phyloP scores from a whole-genome alignment of 2,888 invertebrate genomes.

The Euplagia quadripunctaria region DNA sequence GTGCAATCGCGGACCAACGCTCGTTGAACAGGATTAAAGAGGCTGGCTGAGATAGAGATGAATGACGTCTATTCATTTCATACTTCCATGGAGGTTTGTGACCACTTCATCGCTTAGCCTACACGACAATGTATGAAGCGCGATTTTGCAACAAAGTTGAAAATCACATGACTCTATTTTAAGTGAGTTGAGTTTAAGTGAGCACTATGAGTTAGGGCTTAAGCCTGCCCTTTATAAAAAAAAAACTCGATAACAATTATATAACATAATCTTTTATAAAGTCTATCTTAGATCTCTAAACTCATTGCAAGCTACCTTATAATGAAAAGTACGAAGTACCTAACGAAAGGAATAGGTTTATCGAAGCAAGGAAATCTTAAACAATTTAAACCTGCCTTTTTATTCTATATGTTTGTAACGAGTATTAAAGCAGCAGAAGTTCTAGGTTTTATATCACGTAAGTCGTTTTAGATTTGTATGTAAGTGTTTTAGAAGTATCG shows the following conservation, averaged over 20 bases:
- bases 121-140: not conserved
- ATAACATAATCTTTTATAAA: too few species aligned
- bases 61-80: constrained; percentile 54
- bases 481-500: not conserved
- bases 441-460: not conserved
- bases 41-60: constrained; percentile 53
- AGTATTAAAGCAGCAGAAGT: not conserved
- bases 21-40: constrained; percentile 49
- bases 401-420: not conserved
- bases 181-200: too few species aligned
- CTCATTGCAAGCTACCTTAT: too few species aligned
- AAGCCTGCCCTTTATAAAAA: too few species aligned
- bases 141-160: not conserved
- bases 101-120: not conserved
- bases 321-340: too few species aligned
- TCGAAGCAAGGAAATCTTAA: not conserved
- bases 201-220: too few species aligned
- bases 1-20: constrained; percentile 41
- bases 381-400: not conserved
- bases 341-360: too few species aligned
- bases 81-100: constrained; percentile 21
- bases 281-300: too few species aligned
- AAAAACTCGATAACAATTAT: too few species aligned
- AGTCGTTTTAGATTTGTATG: not conserved
- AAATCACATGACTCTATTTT: not conserved